Evolutionary conservation across 2,888 invertebrate species (phyloP).

Genomic region (Heliconius hortense): DNA sequence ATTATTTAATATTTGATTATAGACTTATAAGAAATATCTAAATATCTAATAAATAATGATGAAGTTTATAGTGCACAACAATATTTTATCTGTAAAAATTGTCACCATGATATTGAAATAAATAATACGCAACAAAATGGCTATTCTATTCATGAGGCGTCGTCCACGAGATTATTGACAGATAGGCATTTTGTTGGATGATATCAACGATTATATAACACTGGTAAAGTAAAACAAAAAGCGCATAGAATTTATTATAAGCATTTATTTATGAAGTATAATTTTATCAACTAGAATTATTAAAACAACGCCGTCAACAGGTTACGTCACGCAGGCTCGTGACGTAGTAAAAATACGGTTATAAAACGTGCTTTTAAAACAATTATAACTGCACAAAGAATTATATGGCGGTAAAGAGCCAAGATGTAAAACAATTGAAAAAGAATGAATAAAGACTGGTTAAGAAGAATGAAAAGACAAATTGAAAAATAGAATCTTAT

Average conservation of each 20-base stretch:
- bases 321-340: constrained; percentile 18
- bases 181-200: neutral
- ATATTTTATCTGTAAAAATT: constrained; percentile 5
- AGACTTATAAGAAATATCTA: no score
- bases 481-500: constrained; percentile 69
- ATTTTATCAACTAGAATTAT: constrained; percentile 4
- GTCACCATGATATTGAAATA: constrained; percentile 8
- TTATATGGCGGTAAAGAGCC: neutral
- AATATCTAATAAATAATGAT: no score
- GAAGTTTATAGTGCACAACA: neutral
- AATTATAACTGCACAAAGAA: constrained; percentile 6
- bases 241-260: neutral
- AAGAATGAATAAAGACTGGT: neutral
- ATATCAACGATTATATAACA: neutral
- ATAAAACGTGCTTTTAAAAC: constrained; percentile 19
- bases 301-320: constrained; percentile 8
- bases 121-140: constrained; percentile 12
- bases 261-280: constrained; percentile 11
- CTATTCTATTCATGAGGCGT: neutral
- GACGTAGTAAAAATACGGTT: constrained; percentile 18
- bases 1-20: no score
- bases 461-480: constrained; percentile 50
- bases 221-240: neutral
- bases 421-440: neutral
- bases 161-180: neutral